Percentiles rank a stretch among this genome's conserved stretches.
These are phyloP conservation scores for Remorina albescens DNA, from an alignment of 2,797 vertebrate genomes.

Conservation along the genomic window DNA sequence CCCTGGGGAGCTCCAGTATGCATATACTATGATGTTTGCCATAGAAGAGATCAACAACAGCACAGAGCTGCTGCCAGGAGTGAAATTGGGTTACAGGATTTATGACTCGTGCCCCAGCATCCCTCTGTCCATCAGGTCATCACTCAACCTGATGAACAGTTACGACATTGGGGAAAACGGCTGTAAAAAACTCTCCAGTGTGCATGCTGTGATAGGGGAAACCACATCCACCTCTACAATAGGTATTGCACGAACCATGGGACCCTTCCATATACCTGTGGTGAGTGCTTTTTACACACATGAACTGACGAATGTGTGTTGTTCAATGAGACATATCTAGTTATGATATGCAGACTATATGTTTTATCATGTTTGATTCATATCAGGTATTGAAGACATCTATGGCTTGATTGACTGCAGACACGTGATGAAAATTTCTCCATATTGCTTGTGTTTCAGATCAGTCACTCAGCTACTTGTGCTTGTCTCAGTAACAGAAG, in stretches of 20 bases:
- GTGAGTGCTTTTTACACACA: slow-evolving; percentile 68
- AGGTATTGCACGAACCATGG: slow-evolving; percentile 83
- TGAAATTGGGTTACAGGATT: slow-evolving; percentile 83
- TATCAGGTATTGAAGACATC: not conserved
- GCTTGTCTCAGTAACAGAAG: slow-evolving; percentile 86
- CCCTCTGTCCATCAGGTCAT: slow-evolving; percentile 83
- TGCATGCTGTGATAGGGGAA: slow-evolving; percentile 85
- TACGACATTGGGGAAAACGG: slow-evolving; percentile 53
- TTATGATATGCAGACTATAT: too few relatives aligned
- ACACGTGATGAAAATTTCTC: not conserved
- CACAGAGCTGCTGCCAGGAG: slow-evolving; percentile 78
- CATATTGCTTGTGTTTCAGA: slow-evolving; percentile 70
- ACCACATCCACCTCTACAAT: slow-evolving; percentile 87
- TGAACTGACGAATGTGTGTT: not conserved
- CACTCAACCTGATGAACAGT: slow-evolving; percentile 83
- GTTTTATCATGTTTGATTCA: not conserved
- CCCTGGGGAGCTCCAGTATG: slow-evolving; percentile 84
- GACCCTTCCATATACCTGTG: slow-evolving; percentile 86
- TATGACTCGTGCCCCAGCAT: slow-evolving; percentile 85
- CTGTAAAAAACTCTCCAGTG: slow-evolving; percentile 73
- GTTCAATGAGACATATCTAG: not conserved
- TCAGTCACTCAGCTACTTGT: slow-evolving; percentile 87
- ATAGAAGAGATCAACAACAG: slow-evolving; percentile 87
- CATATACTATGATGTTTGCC: slow-evolving; percentile 86
- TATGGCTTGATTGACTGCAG: not conserved